Base-by-base conservation (phyloP, 2,888 invertebrate species). In the Diaprepes abbreviatus region DNA sequence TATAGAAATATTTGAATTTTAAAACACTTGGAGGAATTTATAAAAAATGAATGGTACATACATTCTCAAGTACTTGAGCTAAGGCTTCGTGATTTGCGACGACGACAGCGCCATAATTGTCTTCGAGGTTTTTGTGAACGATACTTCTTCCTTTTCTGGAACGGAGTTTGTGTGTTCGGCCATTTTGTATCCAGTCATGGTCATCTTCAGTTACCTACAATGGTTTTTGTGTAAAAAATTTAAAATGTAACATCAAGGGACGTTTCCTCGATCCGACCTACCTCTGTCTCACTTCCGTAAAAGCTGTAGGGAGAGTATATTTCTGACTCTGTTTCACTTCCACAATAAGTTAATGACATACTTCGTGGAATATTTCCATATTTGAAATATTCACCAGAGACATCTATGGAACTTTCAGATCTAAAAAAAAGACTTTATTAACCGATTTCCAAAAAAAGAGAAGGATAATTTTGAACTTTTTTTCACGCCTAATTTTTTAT, bases 81-180 rank as follows among this genome's bases (percentile, higher is more conserved):
- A 95, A 87, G 5, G 95, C 94, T 85, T 95, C 94, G 81, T 95
- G 94, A 86, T 95, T 95, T 71, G 95, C 94, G 35, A 94, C 91
- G 73, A 95, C 91, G 33, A 95, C 94, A 40, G 95, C 95, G 14
- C 94, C 94, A 80, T 95, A 95, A 85, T 95, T 95, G 80, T 95
- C 95, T 81, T 95, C 95, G 73, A 95, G 87, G 81, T 91, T 94
- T 80, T 90, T 92, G 82, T 94, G 94, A 7, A 94, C 93, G 73
- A 94, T 91, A 82, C 93, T 93, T 70, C 94, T 88, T 58, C 92
- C 93, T 83, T 94, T 92, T 76, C 93, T 88, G 72, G 93, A 91
- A 76, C 93, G 87, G 73, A 93, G 86, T 81, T 84, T 84, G 65
- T 84, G 82, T 3, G 83, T 83, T 65, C 81, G 83, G 10, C 85